These are phyloP conservation scores for Eucriotettix oculatus DNA, from an alignment of 2,888 invertebrate genomes.

Conservation along the genomic window DNA sequence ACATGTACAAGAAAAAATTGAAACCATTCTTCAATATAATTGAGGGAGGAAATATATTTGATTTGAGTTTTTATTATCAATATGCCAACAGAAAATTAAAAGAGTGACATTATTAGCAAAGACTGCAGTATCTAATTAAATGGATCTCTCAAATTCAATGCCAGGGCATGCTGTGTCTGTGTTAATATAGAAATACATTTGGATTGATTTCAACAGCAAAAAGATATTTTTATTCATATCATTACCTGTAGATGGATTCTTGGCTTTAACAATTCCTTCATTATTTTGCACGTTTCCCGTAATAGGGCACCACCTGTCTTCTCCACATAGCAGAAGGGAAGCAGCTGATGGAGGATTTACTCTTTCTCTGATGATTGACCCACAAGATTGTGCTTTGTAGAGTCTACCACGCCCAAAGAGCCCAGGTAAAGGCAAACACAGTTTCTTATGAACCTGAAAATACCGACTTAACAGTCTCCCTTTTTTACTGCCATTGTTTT, in stretches of 20 bases:
- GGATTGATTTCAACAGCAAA: no score
- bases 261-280: not conserved
- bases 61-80: no score
- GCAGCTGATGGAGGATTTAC: constrained; percentile 26
- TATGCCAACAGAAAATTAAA: no score
- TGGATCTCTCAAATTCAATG: constrained; percentile 36
- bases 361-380: constrained; percentile 37
- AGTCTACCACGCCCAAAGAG: constrained; percentile 35
- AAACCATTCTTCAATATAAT: no score
- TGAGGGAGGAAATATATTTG: no score
- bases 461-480: constrained; percentile 46
- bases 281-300: constrained; percentile 25
- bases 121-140: constrained; percentile 38
- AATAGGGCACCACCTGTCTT: constrained; percentile 25
- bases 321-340: constrained; percentile 22
- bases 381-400: constrained; percentile 45
- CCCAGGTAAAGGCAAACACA: constrained; percentile 42
- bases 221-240: not conserved
- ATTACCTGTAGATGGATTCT: not conserved
- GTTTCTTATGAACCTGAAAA: constrained; percentile 47
- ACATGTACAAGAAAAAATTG: no score
- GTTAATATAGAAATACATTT: constrained; percentile 21
- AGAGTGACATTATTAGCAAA: constrained; percentile 29
- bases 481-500: constrained; percentile 27
- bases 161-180: constrained; percentile 29